Evolutionary conservation across 2,888 invertebrate species (phyloP), one percentile per base, ranked within the genome.

Genomic region (Tetragnatha montana): DNA sequence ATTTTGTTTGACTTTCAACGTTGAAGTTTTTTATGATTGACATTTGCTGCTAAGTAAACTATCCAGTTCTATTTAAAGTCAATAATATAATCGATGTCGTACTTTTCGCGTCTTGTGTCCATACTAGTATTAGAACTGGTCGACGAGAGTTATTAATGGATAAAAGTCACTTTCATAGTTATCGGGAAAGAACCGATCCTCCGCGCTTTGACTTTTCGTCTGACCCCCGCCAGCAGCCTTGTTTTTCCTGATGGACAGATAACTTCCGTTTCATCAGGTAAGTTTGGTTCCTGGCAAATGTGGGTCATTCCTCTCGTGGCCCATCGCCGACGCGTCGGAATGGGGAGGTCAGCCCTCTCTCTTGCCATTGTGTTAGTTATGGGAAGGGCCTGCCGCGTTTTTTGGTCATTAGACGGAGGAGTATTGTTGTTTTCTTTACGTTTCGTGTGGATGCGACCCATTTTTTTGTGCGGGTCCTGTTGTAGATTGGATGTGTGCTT

Each of bases 261-360:
- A 21, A 12, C 81, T 81, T 75, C 69, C 75, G 75, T 75, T 69
- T 83, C 68, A n/a, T 47, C 17, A 47, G 51, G 49, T 51, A 51
- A 22, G n/a, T n/a, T 70, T 17, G 22, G 71, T 83, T 60, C 75
- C 70, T 47, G 14, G 47, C n/a, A 70, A 79, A 85, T 85, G 49
- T 85, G 85, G 85, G 85, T 85, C 79, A 79, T 85, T 85, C 85
- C 70, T 79, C 79, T 69, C 19, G 83, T 17, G 35, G 70, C 22
- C 35, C 70, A 22, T 70, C 82, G 50, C 82, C 82, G 60, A 71
- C 70, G 78, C 85, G 79, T 85, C 85, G n/a, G 50, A 21, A 50
- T 17, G 70, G 22, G n/a, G 85, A 85, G 85, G 85, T 85, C 85
- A 85, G 47, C 68, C 12, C 17, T n/a, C 47, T 35, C 79, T 35